Conservation (phyloP, 2,888 invertebrate genomes). For the Caenorhabditis sp. region DNA sequence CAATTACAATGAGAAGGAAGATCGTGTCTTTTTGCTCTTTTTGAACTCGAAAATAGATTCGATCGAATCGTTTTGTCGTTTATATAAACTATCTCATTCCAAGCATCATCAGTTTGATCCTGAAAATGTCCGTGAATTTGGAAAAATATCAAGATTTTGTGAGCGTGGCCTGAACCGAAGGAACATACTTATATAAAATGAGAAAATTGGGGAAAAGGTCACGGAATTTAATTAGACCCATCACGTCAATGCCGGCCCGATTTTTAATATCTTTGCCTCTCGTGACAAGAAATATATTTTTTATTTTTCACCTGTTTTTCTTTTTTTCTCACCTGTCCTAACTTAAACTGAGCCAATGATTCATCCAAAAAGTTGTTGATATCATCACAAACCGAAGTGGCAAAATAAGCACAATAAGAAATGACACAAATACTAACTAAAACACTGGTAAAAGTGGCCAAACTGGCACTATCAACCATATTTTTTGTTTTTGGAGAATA, state of each 20-base stretch:
- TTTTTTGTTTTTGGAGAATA: background rate
- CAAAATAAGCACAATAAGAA: conserved; percentile 34
- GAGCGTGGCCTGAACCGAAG: too few relatives aligned
- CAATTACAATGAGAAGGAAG: conserved; percentile 42
- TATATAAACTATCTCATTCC: conserved; percentile 38
- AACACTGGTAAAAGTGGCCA: conserved; percentile 41
- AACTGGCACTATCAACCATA: conserved; percentile 25
- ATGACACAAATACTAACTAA: conserved; percentile 38
- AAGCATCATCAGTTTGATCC: conserved; percentile 39
- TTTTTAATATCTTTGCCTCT: too few relatives aligned
- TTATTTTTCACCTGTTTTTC: too few relatives aligned
- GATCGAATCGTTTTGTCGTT: conserved; percentile 4
- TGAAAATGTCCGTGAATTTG: conserved; percentile 1
- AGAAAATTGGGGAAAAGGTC: too few relatives aligned
- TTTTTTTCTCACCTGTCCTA: conserved; percentile 14
- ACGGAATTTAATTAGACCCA: too few relatives aligned
- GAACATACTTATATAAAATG: too few relatives aligned
- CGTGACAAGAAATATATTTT: too few relatives aligned
- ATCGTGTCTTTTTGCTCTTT: conserved; percentile 25
- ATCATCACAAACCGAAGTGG: conserved; percentile 38
- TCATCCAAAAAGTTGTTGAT: conserved; percentile 48
- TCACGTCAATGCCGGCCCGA: too few relatives aligned
- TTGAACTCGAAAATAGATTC: conserved; percentile 8
- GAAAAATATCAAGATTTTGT: too few relatives aligned
- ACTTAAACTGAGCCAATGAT: conserved; percentile 27